A percentile compares a stretch with the other conserved stretches of the same genome.
These are phyloP conservation scores for Protonemura montana DNA, from an alignment of 2,888 invertebrate species.

Conservation along the genomic window DNA sequence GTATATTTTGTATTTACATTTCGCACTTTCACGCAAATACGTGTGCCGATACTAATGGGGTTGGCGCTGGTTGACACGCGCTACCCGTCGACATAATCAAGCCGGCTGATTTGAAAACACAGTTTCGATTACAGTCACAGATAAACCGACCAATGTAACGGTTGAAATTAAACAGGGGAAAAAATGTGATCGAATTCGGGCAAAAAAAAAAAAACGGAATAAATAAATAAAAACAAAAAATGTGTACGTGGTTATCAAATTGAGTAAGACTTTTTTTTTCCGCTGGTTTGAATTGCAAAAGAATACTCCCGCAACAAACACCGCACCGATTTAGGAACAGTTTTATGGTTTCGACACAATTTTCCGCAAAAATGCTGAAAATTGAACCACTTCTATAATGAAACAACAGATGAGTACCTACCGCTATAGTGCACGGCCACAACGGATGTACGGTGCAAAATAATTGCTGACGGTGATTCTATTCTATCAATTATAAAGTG, in stretches of 20 bases:
- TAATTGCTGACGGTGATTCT: neutral
- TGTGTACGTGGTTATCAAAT: neutral
- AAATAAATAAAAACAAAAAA: neutral
- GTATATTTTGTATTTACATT: slow-evolving; percentile 2
- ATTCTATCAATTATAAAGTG: slow-evolving; percentile 18
- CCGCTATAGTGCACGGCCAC: neutral
- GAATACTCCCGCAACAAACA: neutral
- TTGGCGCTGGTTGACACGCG: slow-evolving; percentile 1
- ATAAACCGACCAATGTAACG: slow-evolving; percentile 9
- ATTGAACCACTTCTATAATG: neutral
- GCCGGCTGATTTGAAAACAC: slow-evolving; percentile 24
- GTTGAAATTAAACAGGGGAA: neutral
- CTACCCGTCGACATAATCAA: slow-evolving; percentile 34
- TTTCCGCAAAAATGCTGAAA: neutral
- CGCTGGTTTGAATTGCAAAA: too few species aligned
- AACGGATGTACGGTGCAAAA: neutral
- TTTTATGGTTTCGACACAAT: neutral
- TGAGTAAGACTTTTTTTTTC: neutral
- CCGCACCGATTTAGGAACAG: neutral
- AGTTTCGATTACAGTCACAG: slow-evolving; percentile 42
- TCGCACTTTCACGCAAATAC: neutral
- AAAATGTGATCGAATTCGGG: neutral
- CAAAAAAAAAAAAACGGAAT: neutral
- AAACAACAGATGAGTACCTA: neutral
- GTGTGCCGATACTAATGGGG: neutral